phyloP scores from a whole-genome alignment of 2,797 vertebrate genomes.

The Buphagus erythrorhynchus region DNA sequence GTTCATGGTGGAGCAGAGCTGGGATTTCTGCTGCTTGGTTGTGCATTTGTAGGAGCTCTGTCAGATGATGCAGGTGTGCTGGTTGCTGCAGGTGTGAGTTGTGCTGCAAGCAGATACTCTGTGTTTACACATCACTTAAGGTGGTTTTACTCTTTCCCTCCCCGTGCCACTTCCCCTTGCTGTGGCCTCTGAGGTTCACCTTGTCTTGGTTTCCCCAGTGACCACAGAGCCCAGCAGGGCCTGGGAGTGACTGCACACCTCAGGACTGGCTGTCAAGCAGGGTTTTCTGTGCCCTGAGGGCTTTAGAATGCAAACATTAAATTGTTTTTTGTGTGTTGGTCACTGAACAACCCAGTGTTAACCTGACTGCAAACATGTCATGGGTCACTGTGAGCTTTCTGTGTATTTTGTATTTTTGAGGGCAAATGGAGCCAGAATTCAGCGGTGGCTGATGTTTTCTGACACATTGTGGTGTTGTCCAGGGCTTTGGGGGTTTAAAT shows the following conservation, averaged over 20 bases:
- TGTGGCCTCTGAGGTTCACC: background rate
- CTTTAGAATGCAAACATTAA: fast-evolving
- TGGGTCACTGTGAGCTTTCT: fast-evolving
- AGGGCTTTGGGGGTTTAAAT: background rate
- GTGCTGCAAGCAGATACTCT: background rate
- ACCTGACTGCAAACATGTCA: fast-evolving
- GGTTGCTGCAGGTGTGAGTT: background rate
- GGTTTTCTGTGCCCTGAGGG: background rate
- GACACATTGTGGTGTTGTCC: fast-evolving
- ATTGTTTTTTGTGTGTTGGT: background rate
- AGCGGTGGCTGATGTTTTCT: background rate
- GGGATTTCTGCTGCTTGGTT: background rate
- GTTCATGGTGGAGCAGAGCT: fast-evolving
- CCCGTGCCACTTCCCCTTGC: background rate
- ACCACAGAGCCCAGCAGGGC: background rate
- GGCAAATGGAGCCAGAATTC: background rate
- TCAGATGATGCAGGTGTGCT: fast-evolving
- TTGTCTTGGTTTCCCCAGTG: background rate
- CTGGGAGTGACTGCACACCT: fast-evolving
- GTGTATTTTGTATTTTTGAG: fast-evolving
- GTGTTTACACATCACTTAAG: background rate
- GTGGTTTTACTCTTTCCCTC: background rate
- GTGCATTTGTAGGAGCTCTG: background rate
- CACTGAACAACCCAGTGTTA: background rate
- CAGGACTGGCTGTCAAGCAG: fast-evolving